Evolutionary conservation across 1,140 invertebrate genomes (phyloP), one percentile per base, ranked within the genome.

Genomic region (Drosophila tani): DNA sequence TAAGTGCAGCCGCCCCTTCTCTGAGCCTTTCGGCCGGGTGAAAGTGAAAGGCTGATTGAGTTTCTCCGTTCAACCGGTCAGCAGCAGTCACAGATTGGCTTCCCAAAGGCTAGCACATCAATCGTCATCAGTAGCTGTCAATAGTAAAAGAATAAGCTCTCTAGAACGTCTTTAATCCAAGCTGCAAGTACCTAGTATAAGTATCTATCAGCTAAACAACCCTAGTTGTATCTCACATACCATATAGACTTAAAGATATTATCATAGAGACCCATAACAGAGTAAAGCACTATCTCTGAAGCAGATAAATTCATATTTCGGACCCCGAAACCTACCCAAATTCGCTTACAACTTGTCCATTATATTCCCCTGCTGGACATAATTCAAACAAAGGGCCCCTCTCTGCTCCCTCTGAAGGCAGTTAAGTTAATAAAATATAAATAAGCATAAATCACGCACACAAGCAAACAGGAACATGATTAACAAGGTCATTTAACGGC

Each of bases 391-490:
- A 56, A 56, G 47, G 40, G 51, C 17, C 17, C 12, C 38, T 46
- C 3, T 5, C 15, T 29, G 35, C 15, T 15, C 43, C 24, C 38
- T 40, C 21, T 56, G 27, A 27, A 56, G 59, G 59, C 59, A 62
- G 29, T 55, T 47, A 46, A 81, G 85, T 90, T 79, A 84, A 88
- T 88, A 90, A 88, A 90, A 88, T 88, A 88, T 88, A 88, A 88
- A 88, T 88, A 90, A 88, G 81, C 84, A 90, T 88, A 88, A 88
- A 88, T 88, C 84, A 88, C 69, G 84, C 85, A 88, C 77, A 88
- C 77, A 71, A 68, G 81, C 85, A 84, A 79, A 78, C 84, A 86
- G 70, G 75, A 85, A 81, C 82, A 90, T 88, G 84, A 88, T 88
- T 88, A 88, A 88, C 84, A 88, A 85, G 84, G 81, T 85, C 84